Percentiles rank a stretch among this genome's conserved stretches.
phyloP scores from a whole-genome alignment of 2,113 vertebrate genomes.

The Sebastes fasciatus region DNA sequence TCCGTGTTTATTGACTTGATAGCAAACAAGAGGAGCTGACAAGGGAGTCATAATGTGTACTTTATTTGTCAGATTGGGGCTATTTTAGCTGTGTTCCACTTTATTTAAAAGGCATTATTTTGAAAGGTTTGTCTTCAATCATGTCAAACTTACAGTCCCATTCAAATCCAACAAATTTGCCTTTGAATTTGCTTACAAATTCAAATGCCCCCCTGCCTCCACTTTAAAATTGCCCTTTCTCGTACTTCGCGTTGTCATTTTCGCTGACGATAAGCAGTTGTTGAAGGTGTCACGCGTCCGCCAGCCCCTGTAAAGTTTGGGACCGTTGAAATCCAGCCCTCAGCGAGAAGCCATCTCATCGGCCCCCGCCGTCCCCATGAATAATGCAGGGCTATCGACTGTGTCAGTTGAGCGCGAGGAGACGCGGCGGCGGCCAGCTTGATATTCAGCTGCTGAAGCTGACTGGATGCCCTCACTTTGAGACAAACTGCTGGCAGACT shows the following conservation, averaged over 20 bases:
- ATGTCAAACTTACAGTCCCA: conserved; percentile 33
- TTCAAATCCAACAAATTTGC: conserved; percentile 33
- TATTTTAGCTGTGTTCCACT: conserved; percentile 43
- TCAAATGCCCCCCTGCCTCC: not conserved
- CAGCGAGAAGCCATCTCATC: conserved; percentile 76
- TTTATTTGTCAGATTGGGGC: conserved; percentile 47
- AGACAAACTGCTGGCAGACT: conserved; percentile 77
- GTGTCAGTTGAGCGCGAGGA: conserved; percentile 74
- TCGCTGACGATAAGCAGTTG: conserved; percentile 75
- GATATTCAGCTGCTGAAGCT: conserved; percentile 76
- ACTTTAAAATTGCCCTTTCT: conserved; percentile 36
- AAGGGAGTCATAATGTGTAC: conserved; percentile 54
- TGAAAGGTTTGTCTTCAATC: conserved; percentile 16
- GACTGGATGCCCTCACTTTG: conserved; percentile 80
- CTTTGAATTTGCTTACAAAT: conserved; percentile 31
- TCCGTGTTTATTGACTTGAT: conserved; percentile 77
- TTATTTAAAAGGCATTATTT: conserved; percentile 40
- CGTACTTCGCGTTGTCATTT: conserved; percentile 69
- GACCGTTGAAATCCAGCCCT: conserved; percentile 74
- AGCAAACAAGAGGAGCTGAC: conserved; percentile 70
- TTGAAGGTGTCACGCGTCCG: conserved; percentile 72
- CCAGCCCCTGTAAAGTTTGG: conserved; percentile 70
- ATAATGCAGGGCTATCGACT: conserved; percentile 84
- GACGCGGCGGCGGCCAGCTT: conserved; percentile 71
- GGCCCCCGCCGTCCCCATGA: conserved; percentile 69